Evolutionary conservation across 2,113 vertebrate species (phyloP).

Genomic region (Australoheros scitulus): DNA sequence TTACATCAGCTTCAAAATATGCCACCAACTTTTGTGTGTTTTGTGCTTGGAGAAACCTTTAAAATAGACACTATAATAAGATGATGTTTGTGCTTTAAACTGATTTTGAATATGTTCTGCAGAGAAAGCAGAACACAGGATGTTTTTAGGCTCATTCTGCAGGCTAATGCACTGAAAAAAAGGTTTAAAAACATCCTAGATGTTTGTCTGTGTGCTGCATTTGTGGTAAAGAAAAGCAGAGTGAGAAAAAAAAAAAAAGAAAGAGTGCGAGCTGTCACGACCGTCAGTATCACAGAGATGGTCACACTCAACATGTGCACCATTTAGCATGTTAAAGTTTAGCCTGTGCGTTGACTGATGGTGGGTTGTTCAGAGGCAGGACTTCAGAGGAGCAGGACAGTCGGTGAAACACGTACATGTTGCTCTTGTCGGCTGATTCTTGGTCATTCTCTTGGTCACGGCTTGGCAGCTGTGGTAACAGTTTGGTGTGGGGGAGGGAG

Average conservation of each 20-base stretch:
- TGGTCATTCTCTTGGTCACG: background rate
- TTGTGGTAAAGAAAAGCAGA: background rate
- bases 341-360: background rate
- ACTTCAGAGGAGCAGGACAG: background rate
- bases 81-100: conserved; percentile 51
- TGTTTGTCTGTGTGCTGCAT: background rate
- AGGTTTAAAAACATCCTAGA: background rate
- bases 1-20: background rate
- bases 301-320: conserved; percentile 29
- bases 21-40: background rate
- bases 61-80: conserved; percentile 52
- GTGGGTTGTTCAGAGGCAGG: conserved; percentile 1
- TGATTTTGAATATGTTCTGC: background rate
- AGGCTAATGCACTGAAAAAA: background rate
- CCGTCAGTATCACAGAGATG: conserved; percentile 12
- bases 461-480: background rate
- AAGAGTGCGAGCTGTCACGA: background rate
- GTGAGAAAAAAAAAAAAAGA: background rate
- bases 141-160: conserved; percentile 18
- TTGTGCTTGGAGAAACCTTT: conserved; percentile 57
- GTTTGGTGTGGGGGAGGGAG: background rate
- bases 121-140: background rate
- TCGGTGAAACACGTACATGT: background rate
- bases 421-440: background rate
- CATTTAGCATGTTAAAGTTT: background rate